A percentile compares a stretch with the other conserved stretches of the same genome.
These are phyloP conservation scores for Euwallacea similis DNA, from an alignment of 1,140 invertebrate species.

Conservation along the genomic window DNA sequence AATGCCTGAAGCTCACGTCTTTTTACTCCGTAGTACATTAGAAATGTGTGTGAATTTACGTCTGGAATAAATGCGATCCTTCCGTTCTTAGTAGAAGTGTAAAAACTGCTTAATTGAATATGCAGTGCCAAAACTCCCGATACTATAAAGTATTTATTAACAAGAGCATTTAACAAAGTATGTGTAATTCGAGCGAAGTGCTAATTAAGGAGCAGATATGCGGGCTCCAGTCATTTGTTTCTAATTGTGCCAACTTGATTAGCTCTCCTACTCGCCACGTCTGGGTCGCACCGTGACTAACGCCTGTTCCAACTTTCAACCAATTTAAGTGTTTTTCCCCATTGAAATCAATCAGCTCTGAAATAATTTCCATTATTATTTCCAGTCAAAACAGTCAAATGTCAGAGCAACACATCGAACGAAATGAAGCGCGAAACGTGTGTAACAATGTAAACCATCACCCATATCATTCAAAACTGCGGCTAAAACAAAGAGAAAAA, in stretches of 20 bases:
- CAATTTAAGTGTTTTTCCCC: no score
- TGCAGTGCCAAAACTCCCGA: conserved; percentile 26
- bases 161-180: conserved; percentile 44
- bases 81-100: background rate
- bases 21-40: no score
- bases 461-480: conserved; percentile 26
- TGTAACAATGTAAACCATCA: background rate
- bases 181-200: conserved; percentile 42
- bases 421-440: no score
- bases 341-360: no score
- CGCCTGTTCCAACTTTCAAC: no score
- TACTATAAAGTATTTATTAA: conserved; percentile 45
- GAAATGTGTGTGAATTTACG: no score
- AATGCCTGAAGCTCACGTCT: no score
- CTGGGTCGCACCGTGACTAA: no score
- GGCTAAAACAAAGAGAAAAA: conserved; percentile 25
- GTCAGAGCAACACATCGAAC: no score
- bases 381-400: no score
- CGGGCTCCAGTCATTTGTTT: conserved; percentile 48
- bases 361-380: no score
- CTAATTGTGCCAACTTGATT: conserved; percentile 45
- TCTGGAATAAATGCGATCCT: no score
- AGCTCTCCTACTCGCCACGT: conserved; percentile 20
- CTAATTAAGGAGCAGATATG: conserved; percentile 46
- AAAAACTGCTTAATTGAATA: background rate